Conservation (phyloP, 1,140 invertebrate genomes). For the Oreohelix idahoensis region DNA sequence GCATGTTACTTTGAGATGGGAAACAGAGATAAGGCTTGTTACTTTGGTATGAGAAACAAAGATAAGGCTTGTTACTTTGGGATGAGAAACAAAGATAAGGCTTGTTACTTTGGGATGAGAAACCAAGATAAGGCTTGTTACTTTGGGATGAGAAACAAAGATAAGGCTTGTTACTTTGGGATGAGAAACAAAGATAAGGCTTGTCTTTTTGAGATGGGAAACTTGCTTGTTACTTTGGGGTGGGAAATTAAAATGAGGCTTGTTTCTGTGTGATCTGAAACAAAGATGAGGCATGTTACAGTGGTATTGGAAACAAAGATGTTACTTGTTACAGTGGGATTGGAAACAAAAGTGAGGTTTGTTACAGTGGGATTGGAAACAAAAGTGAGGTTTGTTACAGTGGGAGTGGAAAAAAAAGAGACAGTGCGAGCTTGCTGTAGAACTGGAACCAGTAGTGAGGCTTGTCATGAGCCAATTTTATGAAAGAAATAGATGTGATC, state of each 20-base stretch:
- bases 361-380: neutral
- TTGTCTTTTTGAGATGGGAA: conserved; percentile 89
- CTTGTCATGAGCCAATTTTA: no score
- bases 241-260: neutral
- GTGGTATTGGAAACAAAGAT: neutral
- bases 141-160: conserved; percentile 94
- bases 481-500: no score
- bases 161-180: conserved; percentile 51
- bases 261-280: neutral
- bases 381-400: neutral
- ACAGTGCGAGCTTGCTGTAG: conserved; percentile 94
- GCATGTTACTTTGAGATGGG: neutral
- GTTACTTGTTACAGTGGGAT: neutral
- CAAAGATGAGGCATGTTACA: neutral
- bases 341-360: neutral
- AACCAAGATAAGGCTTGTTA: conserved; percentile 83
- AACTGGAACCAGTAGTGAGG: conserved; percentile 86
- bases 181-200: neutral
- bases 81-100: neutral
- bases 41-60: conserved; percentile 94
- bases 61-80: conserved; percentile 69
- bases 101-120: conserved; percentile 77
- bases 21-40: conserved; percentile 65
- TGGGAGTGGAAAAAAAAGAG: conserved; percentile 71
- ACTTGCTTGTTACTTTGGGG: conserved; percentile 75